Percentiles rank a stretch among this genome's conserved stretches.
Evolutionary conservation across 1,140 invertebrate species (phyloP).

Genomic region (Apis dorsata): DNA sequence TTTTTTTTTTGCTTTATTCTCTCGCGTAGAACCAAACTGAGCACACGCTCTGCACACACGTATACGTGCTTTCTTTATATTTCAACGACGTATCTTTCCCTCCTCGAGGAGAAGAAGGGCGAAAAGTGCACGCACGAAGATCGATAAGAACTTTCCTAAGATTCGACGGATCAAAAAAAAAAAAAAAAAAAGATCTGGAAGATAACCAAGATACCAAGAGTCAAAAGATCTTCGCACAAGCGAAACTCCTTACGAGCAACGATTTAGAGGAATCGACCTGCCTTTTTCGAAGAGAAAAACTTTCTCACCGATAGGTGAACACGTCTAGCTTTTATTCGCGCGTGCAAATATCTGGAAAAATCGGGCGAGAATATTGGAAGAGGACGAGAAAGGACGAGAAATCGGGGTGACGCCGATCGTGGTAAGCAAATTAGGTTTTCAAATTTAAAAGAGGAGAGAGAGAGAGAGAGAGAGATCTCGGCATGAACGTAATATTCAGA

Average conservation of each 20-base stretch:
- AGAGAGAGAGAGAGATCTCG: neutral
- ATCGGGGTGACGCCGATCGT: neutral
- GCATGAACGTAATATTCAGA: neutral
- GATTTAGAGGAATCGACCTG: too few relatives aligned
- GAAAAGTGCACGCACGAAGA: neutral
- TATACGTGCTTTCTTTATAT: neutral
- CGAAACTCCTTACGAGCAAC: too few relatives aligned
- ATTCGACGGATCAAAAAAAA: neutral
- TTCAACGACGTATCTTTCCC: neutral
- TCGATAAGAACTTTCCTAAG: neutral
- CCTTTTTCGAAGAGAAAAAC: neutral
- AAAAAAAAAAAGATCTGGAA: too few relatives aligned
- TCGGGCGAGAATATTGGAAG: conserved; percentile 26
- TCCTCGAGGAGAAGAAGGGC: neutral
- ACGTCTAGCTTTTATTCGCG: conserved; percentile 1
- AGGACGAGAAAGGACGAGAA: neutral
- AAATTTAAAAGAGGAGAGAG: conserved; percentile 26
- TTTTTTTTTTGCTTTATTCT: too few relatives aligned
- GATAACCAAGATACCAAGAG: too few relatives aligned
- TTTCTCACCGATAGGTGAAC: neutral
- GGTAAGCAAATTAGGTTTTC: conserved; percentile 39
- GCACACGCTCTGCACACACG: neutral
- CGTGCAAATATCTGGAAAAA: conserved; percentile 26
- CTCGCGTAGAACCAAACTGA: too few relatives aligned
- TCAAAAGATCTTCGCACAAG: too few relatives aligned